Evolutionary conservation across 2,797 vertebrate genomes (phyloP).

Genomic region (Mormyrops attenuatus): DNA sequence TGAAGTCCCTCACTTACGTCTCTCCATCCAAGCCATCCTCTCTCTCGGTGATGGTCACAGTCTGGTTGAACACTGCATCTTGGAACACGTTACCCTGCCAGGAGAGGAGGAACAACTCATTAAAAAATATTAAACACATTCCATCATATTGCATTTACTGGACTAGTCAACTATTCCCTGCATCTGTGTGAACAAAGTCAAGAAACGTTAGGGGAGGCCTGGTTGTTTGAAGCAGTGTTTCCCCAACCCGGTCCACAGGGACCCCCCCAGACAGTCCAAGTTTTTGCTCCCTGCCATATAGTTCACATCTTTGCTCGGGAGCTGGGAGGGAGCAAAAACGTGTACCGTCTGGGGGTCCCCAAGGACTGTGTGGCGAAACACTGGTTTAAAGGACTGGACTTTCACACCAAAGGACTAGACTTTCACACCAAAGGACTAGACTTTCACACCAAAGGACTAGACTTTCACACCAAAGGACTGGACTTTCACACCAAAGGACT

Average conservation of each 20-base stretch:
- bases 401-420: background rate
- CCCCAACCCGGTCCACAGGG: background rate
- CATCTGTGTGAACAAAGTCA: background rate
- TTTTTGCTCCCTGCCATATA: background rate
- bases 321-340: background rate
- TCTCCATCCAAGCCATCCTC: slow-evolving; percentile 95
- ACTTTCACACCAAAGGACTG: background rate
- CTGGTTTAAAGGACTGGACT: background rate
- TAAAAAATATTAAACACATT: background rate
- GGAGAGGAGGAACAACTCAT: background rate
- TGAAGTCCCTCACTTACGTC: slow-evolving; percentile 68
- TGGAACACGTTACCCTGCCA: slow-evolving; percentile 86
- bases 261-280: background rate
- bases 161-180: background rate
- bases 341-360: background rate
- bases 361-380: background rate
- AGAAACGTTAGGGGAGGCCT: background rate
- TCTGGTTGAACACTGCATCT: slow-evolving; percentile 97
- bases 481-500: too few species aligned
- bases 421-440: background rate
- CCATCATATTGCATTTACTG: background rate
- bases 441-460: background rate
- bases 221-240: background rate
- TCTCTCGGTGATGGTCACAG: slow-evolving; percentile 86
- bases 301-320: background rate